Conservation (phyloP, 2,113 vertebrate genomes). For the Oenanthe melanoleuca region DNA sequence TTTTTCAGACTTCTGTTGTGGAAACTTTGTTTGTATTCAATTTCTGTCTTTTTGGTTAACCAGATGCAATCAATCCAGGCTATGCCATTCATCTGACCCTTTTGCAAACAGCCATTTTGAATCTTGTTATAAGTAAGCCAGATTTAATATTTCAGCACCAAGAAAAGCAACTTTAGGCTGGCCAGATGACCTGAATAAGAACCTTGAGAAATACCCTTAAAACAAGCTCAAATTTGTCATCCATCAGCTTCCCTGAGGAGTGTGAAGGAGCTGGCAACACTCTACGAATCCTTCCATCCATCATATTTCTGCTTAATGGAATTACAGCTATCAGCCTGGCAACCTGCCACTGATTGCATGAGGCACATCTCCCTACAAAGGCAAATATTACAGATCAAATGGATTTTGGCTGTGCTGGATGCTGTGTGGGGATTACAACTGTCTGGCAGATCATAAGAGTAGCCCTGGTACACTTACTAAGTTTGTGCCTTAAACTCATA, state of each 20-base stretch:
- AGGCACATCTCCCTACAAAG: not conserved
- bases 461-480: rapidly evolving
- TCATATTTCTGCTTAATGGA: not conserved
- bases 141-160: not conserved
- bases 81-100: not conserved
- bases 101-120: not conserved
- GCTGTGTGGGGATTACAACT: not conserved
- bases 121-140: not conserved
- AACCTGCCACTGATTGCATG: not conserved
- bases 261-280: not conserved
- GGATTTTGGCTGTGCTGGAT: not conserved
- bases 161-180: not conserved
- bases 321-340: not conserved
- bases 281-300: rapidly evolving
- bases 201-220: not conserved
- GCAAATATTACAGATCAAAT: not conserved
- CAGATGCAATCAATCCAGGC: not conserved
- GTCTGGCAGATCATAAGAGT: not conserved
- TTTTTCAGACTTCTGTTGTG: not conserved
- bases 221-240: not conserved
- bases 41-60: not conserved
- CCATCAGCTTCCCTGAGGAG: not conserved
- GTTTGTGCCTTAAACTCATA: not conserved
- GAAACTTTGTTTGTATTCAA: not conserved
- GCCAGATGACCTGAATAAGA: not conserved